phyloP scores from a whole-genome alignment of 2,113 vertebrate genomes.

The Scalopus aquaticus region DNA sequence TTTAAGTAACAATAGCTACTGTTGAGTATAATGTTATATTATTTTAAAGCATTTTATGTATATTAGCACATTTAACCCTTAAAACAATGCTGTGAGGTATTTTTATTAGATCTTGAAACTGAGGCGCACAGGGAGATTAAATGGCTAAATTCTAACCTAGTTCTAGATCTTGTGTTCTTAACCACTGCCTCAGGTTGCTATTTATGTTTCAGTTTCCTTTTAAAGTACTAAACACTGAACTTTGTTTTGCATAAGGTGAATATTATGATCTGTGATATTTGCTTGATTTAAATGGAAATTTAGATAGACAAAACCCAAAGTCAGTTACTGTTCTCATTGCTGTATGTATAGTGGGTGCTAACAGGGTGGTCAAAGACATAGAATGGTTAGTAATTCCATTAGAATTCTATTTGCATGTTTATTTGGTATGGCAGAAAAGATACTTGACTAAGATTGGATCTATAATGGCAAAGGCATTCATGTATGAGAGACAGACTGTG shows the following conservation, averaged over 20 bases:
- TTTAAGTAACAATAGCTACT: constrained; percentile 14
- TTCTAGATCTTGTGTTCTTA: not conserved
- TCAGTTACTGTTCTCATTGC: constrained; percentile 3
- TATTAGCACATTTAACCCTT: constrained; percentile 8
- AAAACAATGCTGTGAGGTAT: not conserved
- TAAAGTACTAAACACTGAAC: not conserved
- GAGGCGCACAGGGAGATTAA: not conserved
- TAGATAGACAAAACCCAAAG: not conserved
- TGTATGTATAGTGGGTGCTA: not conserved
- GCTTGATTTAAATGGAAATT: constrained; percentile 13
- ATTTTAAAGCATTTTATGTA: constrained; percentile 22
- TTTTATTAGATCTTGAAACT: not conserved
- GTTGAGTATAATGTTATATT: constrained; percentile 2
- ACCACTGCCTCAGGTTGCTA: not conserved
- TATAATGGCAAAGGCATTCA: not conserved
- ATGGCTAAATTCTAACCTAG: not conserved
- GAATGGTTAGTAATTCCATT: not conserved
- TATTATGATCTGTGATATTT: not conserved
- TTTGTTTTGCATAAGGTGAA: not conserved
- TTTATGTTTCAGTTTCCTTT: not conserved
- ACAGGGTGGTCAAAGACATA: not conserved
- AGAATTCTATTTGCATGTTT: not conserved
- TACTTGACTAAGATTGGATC: not conserved
- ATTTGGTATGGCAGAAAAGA: not conserved
- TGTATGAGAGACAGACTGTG: not conserved